Evolutionary conservation across 1,140 invertebrate species (phyloP), one percentile per base, ranked within the genome.

Genomic region (Nasonia vitripennis): DNA sequence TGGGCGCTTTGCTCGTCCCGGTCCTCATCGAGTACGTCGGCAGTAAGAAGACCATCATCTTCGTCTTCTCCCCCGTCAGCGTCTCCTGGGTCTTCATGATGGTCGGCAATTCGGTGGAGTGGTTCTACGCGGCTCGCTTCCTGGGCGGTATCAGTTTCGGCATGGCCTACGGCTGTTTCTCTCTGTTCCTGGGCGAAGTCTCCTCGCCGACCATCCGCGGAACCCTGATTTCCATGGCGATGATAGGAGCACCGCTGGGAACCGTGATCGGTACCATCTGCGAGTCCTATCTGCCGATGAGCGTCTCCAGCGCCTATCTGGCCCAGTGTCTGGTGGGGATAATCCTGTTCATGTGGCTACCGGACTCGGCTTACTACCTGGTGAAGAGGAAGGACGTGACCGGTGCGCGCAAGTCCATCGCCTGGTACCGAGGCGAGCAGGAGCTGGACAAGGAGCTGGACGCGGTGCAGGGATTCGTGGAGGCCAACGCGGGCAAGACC

Each of bases 321-420:
- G 87, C 93, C 0, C 89, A 94, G 71, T 92, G 95, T 2, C 90
- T 95, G 0, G 87, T 95, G 2, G 94, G 95, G 81, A 90, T 95
- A 0, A 86, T 95, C 0, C 94, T 94, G 0, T 95, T 96, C 89
- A 92, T 94, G 48, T 95, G 94, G 84, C 94, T 97, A 90, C 96
- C 96, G 0, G 96, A 97, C 90, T 96, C 96, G 14, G 96, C 97
- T 0, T 95, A 97, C 87, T 96, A 95, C 90, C 93, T 95, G 68
- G 90, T 96, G 0, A 94, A 94, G 84, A 93, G 93, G 5, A 94
- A 94, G 1, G 88, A 94, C 14, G 90, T 92, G 1, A 92, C 94
- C 12, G 93, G 95, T 86, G 96, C 96, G 0, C 92, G 93, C 51
- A 90, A 92, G 75, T 94, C 95, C 2, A 90, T 97, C 31, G 92